A percentile compares a stretch with the other conserved stretches of the same genome.
Evolutionary conservation across 2,888 invertebrate genomes (phyloP).

Genomic region (Cryptocephalus primarius): DNA sequence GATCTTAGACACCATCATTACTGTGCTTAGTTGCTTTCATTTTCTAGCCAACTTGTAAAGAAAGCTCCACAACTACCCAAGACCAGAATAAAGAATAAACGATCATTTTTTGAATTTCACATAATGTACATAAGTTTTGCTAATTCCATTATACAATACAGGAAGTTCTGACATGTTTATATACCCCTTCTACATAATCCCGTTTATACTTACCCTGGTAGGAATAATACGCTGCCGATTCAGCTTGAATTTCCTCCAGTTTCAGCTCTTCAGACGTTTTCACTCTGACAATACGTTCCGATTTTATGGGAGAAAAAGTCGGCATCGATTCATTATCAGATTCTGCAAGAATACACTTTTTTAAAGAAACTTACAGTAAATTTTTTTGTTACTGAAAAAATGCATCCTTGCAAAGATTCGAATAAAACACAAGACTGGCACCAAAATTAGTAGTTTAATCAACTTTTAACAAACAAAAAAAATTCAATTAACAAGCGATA

Average conservation of each 20-base stretch:
- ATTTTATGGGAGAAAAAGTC: conserved; percentile 47
- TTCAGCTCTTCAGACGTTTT: conserved; percentile 61
- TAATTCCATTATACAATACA: too few relatives aligned
- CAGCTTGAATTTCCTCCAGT: conserved; percentile 58
- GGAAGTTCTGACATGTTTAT: too few relatives aligned
- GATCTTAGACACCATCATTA: too few relatives aligned
- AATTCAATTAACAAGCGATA: conserved; percentile 4
- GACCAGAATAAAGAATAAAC: too few relatives aligned
- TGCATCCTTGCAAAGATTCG: conserved; percentile 37
- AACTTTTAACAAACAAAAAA: conserved; percentile 9
- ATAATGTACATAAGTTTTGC: too few relatives aligned
- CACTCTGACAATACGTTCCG: conserved; percentile 38
- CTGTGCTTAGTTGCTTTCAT: too few relatives aligned
- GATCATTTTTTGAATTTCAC: too few relatives aligned
- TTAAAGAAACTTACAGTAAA: conserved; percentile 9
- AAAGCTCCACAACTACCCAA: too few relatives aligned
- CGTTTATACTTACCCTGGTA: conserved; percentile 40
- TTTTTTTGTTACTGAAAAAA: conserved; percentile 7
- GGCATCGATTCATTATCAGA: conserved; percentile 65
- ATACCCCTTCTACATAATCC: too few relatives aligned
- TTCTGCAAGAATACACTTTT: conserved; percentile 60
- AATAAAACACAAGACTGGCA: conserved; percentile 13
- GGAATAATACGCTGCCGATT: conserved; percentile 60
- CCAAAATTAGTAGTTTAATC: conserved; percentile 11
- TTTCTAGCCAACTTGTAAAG: too few relatives aligned